These are phyloP conservation scores for Nephrotoma flavescens DNA, from an alignment of 2,888 invertebrate genomes.

Conservation along the genomic window DNA sequence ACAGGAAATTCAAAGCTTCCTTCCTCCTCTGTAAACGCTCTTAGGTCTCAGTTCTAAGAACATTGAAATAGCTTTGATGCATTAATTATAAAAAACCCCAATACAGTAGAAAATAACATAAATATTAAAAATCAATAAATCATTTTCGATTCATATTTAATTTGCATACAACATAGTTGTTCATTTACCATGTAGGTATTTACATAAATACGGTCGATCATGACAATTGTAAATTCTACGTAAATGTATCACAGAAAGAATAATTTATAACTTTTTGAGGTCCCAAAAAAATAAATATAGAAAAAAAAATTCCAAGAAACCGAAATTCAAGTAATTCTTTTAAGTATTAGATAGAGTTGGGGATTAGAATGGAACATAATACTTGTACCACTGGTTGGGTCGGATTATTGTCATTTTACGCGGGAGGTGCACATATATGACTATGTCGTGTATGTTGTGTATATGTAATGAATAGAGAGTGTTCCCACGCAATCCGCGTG, in stretches of 20 bases:
- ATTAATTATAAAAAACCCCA: background rate
- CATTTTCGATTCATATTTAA: background rate
- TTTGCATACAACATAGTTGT: background rate
- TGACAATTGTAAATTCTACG: background rate
- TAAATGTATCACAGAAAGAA: background rate
- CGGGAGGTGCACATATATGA: no score
- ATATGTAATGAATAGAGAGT: background rate
- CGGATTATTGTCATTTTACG: no score
- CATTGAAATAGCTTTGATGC: background rate
- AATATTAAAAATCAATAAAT: background rate
- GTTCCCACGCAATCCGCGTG: background rate
- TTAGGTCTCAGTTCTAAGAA: background rate
- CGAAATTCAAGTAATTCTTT: background rate
- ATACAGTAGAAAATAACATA: background rate
- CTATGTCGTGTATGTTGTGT: no score
- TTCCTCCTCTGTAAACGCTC: no score
- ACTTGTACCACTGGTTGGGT: no score
- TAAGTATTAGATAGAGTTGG: background rate
- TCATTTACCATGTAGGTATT: background rate
- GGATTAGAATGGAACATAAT: background rate
- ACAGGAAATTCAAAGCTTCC: no score
- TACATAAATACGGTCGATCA: background rate
- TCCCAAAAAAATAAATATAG: background rate
- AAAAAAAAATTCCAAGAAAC: background rate
- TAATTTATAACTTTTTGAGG: background rate